Base-by-base conservation (phyloP, 2,888 invertebrate species). In the Notocelia uddmanniana region DNA sequence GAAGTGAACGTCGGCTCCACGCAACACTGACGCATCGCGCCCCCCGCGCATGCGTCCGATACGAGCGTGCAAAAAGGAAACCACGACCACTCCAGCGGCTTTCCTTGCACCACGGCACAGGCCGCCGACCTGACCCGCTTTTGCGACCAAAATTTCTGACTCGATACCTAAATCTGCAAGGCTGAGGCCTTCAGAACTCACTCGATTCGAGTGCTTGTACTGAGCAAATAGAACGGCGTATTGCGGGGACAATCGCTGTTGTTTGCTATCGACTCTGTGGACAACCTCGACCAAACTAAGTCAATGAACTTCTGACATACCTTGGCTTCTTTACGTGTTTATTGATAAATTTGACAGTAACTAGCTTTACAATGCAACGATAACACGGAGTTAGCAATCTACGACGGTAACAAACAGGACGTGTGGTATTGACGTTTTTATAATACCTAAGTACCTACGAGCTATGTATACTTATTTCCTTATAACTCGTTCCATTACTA, bases 1-100 rank as follows among this genome's bases (percentile, higher is more conserved):
- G 93, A 89, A 91, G 92, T 91, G 92, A 92, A 89, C 93, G 92
- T 93, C 79, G 89, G 85, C 83, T 84, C 80, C 87, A 86, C 89
- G 85, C 89, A 90, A 85, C 88, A 93, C 93, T 93, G 92, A 89
- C 89, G 91, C 85, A 85, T 78, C 78, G 77, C 82, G 83, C 79
- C 78, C 69, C 72, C 82, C 87, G 90, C 91, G 88, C 93, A 89
- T 90, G 91, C 89, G 90, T 81, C 79, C 78, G 81, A 75, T 85
- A 81, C 80, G 81, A 83, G 81, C 82, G 85, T 88, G 90, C 91
- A 84, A 91, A 91, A 88, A 90, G 87, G 88, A 90, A 91, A 90
- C 89, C 84, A 83, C 83, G 76, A 84, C 83, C 84, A 85, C 84
- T 84, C 79, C 82, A 83, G 74, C 84, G 85, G 89, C 92, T 93